Evolutionary conservation across 2,888 invertebrate species (phyloP).

Genomic region (Vandiemenella viatica): DNA sequence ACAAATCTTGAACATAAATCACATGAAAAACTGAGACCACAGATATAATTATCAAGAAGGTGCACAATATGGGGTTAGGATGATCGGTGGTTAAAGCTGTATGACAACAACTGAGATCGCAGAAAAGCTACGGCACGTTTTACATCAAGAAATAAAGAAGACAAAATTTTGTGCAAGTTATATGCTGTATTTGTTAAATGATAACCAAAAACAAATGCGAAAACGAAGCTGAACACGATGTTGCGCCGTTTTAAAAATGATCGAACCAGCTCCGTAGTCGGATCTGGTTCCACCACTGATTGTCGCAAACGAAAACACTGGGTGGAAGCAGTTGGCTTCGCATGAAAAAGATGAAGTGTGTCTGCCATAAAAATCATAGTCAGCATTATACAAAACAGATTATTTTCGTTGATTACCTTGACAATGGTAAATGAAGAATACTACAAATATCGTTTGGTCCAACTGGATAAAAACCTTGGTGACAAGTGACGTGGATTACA

Average conservation of each 20-base stretch:
- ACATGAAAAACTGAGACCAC: no score
- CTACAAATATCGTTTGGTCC: background rate
- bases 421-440: background rate
- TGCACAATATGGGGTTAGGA: background rate
- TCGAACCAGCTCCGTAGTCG: no score
- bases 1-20: no score
- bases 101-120: background rate
- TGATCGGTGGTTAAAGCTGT: background rate
- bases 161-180: background rate
- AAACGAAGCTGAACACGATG: background rate
- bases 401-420: background rate
- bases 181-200: background rate
- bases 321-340: background rate
- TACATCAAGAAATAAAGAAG: no score
- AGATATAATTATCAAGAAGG: background rate
- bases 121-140: no score
- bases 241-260: no score
- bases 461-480: background rate
- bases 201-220: background rate
- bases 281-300: no score
- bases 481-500: no score
- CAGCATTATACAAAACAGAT: background rate
- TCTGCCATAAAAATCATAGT: background rate
- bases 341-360: background rate
- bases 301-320: background rate